Base-by-base conservation (phyloP, 1,140 invertebrate genomes). In the Psix sp. region DNA sequence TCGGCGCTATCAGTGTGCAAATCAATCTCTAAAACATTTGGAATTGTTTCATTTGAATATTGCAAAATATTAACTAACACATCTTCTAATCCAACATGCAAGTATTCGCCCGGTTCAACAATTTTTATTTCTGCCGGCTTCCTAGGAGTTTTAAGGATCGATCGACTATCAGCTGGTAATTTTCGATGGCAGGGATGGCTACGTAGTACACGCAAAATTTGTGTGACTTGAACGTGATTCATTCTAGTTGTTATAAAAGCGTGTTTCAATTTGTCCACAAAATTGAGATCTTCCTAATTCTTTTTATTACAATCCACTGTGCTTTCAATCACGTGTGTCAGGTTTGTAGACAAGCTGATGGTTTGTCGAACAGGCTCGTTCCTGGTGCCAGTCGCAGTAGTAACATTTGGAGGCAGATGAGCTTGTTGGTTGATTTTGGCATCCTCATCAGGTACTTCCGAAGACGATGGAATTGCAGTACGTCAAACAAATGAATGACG, bases 21-120 rank as follows among this genome's bases (percentile, higher is more conserved):
- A 29, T 45, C 42, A 1, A 45, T 1, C 6, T 26, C 21, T 29
- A 26, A 26, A 35, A 0, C 4, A 9, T 14, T 5, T 9, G 46
- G 46, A 7, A 49, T 49, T 4, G 16, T 4, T 14, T 36, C 46
- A 10, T 33, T 35, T 3, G 10, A 7, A 17, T 4, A 10, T 35
- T 21, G 31, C 16, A 49, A 15, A 24, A 49, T 49, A 14, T 21
- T 20, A n/a, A 20, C 0, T 24, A 36, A 36, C 13, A 1, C 31
- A 36, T 10, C 9, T 49, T 49, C 33, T 5, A 49, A 49, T 9
- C 46, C 33, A 11, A 49, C 21, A 10, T 49, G 46, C 18, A 49
- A 21, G 36, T 49, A 49, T 33, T 48, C 45, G 0, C 45, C 45
- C 0, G 45, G 31, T 20, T 33, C 31, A 13, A 48, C 31, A 18